These are phyloP conservation scores for Gastracanthus pulcherrimus DNA, from an alignment of 2,888 invertebrate genomes.

Conservation along the genomic window DNA sequence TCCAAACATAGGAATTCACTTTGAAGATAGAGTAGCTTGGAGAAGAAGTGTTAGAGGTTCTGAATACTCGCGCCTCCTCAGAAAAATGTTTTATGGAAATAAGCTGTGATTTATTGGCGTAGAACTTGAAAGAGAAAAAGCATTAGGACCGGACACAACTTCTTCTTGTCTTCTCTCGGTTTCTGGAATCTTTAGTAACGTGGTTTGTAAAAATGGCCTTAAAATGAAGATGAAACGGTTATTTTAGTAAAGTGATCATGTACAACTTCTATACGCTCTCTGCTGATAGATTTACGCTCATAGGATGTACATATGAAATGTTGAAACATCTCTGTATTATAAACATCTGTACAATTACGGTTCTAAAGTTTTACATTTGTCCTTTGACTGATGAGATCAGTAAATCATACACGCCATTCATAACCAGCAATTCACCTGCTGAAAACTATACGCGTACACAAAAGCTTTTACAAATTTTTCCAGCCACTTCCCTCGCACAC, in stretches of 20 bases:
- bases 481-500: background rate
- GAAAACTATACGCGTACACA: no score
- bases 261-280: no score
- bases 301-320: no score
- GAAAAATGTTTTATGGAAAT: constrained; percentile 57
- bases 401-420: no score
- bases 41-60: constrained; percentile 1
- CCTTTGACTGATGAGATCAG: no score
- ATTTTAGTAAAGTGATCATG: background rate
- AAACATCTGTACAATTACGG: no score
- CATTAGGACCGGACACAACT: background rate
- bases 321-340: no score
- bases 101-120: constrained; percentile 50
- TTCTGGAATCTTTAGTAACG: background rate
- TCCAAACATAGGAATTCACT: constrained; percentile 53
- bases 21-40: constrained; percentile 40
- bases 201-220: background rate
- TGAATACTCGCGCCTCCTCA: constrained; percentile 24
- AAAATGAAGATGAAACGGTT: background rate
- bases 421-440: no score
- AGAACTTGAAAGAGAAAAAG: constrained; percentile 1
- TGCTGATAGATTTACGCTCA: no score
- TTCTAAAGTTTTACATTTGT: no score
- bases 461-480: background rate
- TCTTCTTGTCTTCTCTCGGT: background rate